A percentile compares a stretch with the other conserved stretches of the same genome.
Evolutionary conservation across 2,888 invertebrate genomes (phyloP).

Genomic region (Patella ulyssiponensis): DNA sequence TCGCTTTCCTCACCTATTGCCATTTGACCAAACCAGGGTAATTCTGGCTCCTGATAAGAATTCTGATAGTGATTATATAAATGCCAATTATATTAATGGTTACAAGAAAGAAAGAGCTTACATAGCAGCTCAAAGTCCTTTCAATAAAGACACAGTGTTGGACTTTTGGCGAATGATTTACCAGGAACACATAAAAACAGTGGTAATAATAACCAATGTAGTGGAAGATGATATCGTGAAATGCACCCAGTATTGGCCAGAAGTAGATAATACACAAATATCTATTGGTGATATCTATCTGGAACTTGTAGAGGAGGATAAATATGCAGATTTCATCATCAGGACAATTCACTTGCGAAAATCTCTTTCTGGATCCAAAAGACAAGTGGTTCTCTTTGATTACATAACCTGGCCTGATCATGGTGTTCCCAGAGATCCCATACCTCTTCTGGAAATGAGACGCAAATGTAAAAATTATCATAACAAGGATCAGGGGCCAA

Average conservation of each 20-base stretch:
- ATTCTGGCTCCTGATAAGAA: constrained; percentile 50
- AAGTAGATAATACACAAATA: constrained; percentile 71
- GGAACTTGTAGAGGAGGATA: constrained; percentile 88
- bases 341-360: constrained; percentile 53
- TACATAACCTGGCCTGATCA: constrained; percentile 70
- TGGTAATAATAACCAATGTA: constrained; percentile 74
- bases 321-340: constrained; percentile 89
- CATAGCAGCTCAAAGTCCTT: constrained; percentile 75
- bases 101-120: constrained; percentile 72
- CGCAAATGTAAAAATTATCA: constrained; percentile 51
- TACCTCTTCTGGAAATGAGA: constrained; percentile 67
- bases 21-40: constrained; percentile 69
- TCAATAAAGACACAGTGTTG: constrained; percentile 70
- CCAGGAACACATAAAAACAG: constrained; percentile 71
- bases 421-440: constrained; percentile 64
- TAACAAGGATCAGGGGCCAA: constrained; percentile 44
- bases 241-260: constrained; percentile 93
- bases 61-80: constrained; percentile 62
- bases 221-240: constrained; percentile 77
- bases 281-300: constrained; percentile 90
- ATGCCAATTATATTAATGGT: constrained; percentile 67
- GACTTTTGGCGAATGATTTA: constrained; percentile 75
- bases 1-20: constrained; percentile 66
- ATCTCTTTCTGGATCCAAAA: constrained; percentile 37
- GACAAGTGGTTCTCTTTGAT: constrained; percentile 59